Evolutionary conservation across 2,888 invertebrate genomes (phyloP).

Genomic region (Athalia circularis): DNA sequence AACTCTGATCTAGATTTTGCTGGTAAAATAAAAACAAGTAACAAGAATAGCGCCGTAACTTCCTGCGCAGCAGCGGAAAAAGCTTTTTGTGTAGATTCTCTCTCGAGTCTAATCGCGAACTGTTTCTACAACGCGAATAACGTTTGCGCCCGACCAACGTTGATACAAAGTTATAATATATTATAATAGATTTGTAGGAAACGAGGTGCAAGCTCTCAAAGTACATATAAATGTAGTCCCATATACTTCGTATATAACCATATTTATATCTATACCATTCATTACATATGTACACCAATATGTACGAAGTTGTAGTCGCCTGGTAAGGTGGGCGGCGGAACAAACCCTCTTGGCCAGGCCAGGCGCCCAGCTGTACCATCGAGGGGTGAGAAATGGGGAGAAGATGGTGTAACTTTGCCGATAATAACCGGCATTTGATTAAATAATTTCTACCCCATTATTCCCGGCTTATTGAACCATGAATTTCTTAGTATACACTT

Average conservation of each 20-base stretch:
- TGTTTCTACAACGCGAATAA: no score
- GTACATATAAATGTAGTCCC: constrained; percentile 10
- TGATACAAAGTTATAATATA: constrained; percentile 46
- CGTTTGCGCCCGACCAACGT: neutral
- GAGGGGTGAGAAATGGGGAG: neutral
- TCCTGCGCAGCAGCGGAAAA: no score
- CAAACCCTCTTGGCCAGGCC: neutral
- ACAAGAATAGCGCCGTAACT: no score
- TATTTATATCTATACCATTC: no score
- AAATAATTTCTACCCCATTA: constrained; percentile 34
- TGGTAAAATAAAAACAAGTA: neutral
- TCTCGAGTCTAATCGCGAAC: no score
- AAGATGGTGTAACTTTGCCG: constrained; percentile 21
- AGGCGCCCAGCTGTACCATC: constrained; percentile 2
- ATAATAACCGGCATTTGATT: constrained; percentile 23
- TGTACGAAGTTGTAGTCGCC: neutral
- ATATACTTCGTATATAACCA: no score
- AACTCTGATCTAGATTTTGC: neutral
- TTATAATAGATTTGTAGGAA: constrained; percentile 46
- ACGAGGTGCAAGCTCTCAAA: constrained; percentile 17
- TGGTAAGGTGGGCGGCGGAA: neutral
- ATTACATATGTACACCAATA: no score
- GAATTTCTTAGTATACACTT: neutral
- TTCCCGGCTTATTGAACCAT: neutral
- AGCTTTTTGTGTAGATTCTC: no score